These are phyloP conservation scores for Myripristis murdjan DNA, from an alignment of 2,797 vertebrate species.

Conservation along the genomic window DNA sequence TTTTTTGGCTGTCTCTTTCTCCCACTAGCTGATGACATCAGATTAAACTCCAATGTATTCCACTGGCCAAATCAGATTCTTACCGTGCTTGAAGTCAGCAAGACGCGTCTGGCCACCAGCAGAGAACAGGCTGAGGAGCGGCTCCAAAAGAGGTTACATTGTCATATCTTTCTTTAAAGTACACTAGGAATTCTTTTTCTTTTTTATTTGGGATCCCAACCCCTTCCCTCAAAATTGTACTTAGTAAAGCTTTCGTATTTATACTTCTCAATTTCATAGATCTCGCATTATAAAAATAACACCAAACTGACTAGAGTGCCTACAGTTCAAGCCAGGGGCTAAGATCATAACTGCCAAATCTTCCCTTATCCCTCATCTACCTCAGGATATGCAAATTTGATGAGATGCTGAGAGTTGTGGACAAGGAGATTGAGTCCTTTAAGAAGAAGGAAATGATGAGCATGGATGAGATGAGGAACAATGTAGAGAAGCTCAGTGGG, in stretches of 20 bases:
- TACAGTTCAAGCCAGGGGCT: neutral
- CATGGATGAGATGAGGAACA: slow-evolving; percentile 88
- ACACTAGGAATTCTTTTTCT: no score
- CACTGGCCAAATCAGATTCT: slow-evolving; percentile 90
- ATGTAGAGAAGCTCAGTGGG: slow-evolving; percentile 85
- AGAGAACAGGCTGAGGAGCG: slow-evolving; percentile 80
- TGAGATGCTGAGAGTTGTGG: slow-evolving; percentile 77
- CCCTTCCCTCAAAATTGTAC: no score
- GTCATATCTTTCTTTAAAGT: neutral
- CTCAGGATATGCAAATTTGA: slow-evolving; percentile 85
- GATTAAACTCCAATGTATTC: slow-evolving; percentile 89
- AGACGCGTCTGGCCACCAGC: slow-evolving; percentile 64
- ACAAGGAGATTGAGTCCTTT: slow-evolving; percentile 87
- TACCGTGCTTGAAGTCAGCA: slow-evolving; percentile 84
- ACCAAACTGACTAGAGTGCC: neutral
- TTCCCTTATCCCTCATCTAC: slow-evolving; percentile 23
- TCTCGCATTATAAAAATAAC: neutral
- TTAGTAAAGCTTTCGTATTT: no score
- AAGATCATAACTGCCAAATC: neutral
- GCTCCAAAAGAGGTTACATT: slow-evolving; percentile 86
- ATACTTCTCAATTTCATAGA: no score
- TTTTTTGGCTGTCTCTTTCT: slow-evolving; percentile 7
- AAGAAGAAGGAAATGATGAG: slow-evolving; percentile 86
- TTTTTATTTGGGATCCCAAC: no score
- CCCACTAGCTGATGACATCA: slow-evolving; percentile 88